Evolutionary conservation across 92 coral and sea anemone genomes (phyloP), one percentile per base, ranked within the genome.

Genomic region (Bergia puertoricense): DNA sequence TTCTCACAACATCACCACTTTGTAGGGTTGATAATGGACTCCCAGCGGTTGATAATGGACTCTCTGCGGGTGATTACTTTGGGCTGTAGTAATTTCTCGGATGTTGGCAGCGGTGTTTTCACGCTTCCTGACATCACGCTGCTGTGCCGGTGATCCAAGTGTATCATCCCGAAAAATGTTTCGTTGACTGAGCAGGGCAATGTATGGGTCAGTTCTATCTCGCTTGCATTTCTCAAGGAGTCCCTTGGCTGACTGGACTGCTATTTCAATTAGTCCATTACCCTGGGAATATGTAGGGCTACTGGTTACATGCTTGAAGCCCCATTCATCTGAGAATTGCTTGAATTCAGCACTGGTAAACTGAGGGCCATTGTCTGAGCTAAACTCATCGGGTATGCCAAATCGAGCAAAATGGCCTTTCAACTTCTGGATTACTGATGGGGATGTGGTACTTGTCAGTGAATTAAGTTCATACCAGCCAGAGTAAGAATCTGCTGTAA

Each of bases 251-350:
- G 82, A 66, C 22, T 89, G 89, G 40, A 92, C 79, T 14, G 88
- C 86, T 69, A 79, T 83, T 36, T 92, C 86, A 10, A 71, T 82
- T 45, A 86, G 73, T 40, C 94, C 92, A 90, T 92, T 92, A 44
- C 90, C 84, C 82, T 89, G 83, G 30, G 92, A 89, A 69, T 85
- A 89, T 36, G 46, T 11, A 5, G 94, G 90, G 62, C 86, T 86
- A 45, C 88, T 89, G 8, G 86, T 92, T 13, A 45, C 76, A 75
- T 86, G 89, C 36, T 86, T 13, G 77, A 92, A 92, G 11, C 84
- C 89, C 89, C 86, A 92, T 81, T 92, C 91, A 20, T 79, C 65
- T 38, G 93, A 73, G 76, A 91, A 88, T 51, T 3, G 50, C 68
- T 67, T 10, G 72, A 91, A 91, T 80, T 91, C 85, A 54, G 77